Percentiles rank a stretch among this genome's conserved stretches.
phyloP scores from a whole-genome alignment of 2,113 vertebrate species.

The Anguilla rostrata region DNA sequence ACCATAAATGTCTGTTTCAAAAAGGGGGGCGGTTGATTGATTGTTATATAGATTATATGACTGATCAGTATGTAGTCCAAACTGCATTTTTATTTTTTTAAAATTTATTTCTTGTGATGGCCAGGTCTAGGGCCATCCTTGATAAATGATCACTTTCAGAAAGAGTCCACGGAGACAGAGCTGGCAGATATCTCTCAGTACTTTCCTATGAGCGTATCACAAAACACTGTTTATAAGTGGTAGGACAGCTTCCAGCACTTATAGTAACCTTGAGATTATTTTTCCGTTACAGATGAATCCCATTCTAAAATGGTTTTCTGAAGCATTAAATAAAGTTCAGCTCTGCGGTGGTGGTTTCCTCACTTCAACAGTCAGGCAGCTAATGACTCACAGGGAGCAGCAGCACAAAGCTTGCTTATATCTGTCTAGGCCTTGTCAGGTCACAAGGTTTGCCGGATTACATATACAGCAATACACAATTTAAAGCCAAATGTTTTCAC shows the following conservation, averaged over 20 bases:
- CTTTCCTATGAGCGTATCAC: neutral
- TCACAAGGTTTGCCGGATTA: slow-evolving; percentile 10
- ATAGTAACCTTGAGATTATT: slow-evolving; percentile 49
- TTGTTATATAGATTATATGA: too few species aligned
- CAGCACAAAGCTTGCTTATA: slow-evolving; percentile 17
- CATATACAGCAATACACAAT: slow-evolving; percentile 8
- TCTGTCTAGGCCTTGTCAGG: slow-evolving; percentile 11
- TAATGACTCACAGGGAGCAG: slow-evolving; percentile 45
- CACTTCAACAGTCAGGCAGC: slow-evolving; percentile 45
- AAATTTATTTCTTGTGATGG: too few species aligned
- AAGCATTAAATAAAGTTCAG: slow-evolving; percentile 61
- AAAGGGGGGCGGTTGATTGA: too few species aligned
- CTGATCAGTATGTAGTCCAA: too few species aligned
- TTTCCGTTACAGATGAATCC: slow-evolving; percentile 52
- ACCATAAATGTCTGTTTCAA: too few species aligned
- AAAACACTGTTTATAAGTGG: slow-evolving; percentile 22
- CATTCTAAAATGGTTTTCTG: slow-evolving; percentile 50
- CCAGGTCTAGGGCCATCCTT: too few species aligned
- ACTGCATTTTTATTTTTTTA: too few species aligned
- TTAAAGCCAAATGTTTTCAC: slow-evolving; percentile 2
- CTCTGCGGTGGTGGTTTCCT: slow-evolving; percentile 40
- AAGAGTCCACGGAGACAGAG: neutral
- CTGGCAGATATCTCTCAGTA: neutral
- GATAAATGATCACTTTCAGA: slow-evolving; percentile 16
- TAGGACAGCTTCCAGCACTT: slow-evolving; percentile 31